phyloP scores from a whole-genome alignment of 2,797 vertebrate genomes.

The Hippocampus kuda region DNA sequence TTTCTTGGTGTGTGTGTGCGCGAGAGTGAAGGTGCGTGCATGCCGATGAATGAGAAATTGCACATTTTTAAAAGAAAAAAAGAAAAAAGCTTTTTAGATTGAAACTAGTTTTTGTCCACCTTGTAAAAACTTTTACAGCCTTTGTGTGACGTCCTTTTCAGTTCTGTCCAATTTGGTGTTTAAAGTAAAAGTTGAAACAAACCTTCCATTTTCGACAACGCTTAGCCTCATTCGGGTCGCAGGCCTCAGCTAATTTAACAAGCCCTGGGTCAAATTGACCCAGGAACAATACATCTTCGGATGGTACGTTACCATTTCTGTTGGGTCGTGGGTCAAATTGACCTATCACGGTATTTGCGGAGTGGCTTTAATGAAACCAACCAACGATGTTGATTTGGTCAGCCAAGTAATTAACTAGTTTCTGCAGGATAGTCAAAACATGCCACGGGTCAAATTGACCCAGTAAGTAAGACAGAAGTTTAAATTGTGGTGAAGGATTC shows the following conservation, averaged over 20 bases:
- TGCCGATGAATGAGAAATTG: slow-evolving; percentile 74
- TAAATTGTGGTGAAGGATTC: not conserved
- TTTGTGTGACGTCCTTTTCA: slow-evolving; percentile 83
- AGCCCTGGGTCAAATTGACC: too few relatives aligned
- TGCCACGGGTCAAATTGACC: not conserved
- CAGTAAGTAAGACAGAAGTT: not conserved
- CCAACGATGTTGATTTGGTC: too few relatives aligned
- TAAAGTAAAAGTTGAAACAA: slow-evolving; percentile 61
- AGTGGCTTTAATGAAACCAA: too few relatives aligned
- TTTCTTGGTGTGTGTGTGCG: slow-evolving; percentile 38
- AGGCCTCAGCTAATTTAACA: too few relatives aligned
- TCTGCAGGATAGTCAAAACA: too few relatives aligned
- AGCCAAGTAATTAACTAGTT: too few relatives aligned
- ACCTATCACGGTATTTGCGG: too few relatives aligned
- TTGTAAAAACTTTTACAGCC: slow-evolving; percentile 91
- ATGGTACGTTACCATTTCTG: too few relatives aligned
- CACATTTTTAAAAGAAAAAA: slow-evolving; percentile 69
- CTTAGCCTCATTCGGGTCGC: not conserved
- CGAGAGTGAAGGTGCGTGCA: slow-evolving; percentile 68
- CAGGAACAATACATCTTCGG: too few relatives aligned
- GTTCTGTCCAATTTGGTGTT: slow-evolving; percentile 76
- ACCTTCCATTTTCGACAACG: not conserved
- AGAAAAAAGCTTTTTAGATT: slow-evolving; percentile 73
- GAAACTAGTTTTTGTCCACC: slow-evolving; percentile 68
- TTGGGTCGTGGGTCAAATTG: not conserved